Evolutionary conservation across 2,888 invertebrate species (phyloP).

Genomic region (Xanthostigma xanthostigma): DNA sequence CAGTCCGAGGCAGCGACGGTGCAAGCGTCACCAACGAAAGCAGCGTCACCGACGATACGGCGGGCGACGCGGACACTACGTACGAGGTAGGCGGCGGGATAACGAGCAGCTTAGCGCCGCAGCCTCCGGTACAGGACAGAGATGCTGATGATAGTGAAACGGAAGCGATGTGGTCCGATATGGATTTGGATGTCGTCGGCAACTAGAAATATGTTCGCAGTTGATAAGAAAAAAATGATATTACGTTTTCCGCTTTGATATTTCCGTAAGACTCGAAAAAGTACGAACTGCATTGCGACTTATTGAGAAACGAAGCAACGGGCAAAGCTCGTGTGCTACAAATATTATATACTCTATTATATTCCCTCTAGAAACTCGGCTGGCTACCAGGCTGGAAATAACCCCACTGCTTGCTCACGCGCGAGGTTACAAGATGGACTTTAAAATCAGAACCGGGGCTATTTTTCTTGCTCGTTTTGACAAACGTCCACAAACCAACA

Average conservation of each 20-base stretch:
- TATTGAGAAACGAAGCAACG: no score
- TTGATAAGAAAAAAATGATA: neutral
- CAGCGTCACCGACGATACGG: neutral
- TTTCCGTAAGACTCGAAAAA: no score
- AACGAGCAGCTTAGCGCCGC: neutral
- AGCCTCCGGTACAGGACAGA: neutral
- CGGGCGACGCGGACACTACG: neutral
- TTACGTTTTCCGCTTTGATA: neutral
- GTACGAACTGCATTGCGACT: no score
- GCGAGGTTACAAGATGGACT: no score
- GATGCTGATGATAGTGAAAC: constrained; percentile 37
- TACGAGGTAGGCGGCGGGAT: neutral
- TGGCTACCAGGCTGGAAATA: no score
- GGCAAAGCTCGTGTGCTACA: no score
- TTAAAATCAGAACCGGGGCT: no score
- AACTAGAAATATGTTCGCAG: neutral
- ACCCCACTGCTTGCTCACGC: no score
- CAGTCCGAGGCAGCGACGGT: neutral
- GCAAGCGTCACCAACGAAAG: neutral
- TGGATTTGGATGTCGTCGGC: constrained; percentile 34
- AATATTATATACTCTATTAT: no score
- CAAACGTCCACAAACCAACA: no score
- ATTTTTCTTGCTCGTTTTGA: no score
- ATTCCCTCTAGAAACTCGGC: no score
- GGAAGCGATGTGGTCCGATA: constrained; percentile 44